Evolutionary conservation across 2,888 invertebrate genomes (phyloP).

Genomic region (Octonoba sinensis): DNA sequence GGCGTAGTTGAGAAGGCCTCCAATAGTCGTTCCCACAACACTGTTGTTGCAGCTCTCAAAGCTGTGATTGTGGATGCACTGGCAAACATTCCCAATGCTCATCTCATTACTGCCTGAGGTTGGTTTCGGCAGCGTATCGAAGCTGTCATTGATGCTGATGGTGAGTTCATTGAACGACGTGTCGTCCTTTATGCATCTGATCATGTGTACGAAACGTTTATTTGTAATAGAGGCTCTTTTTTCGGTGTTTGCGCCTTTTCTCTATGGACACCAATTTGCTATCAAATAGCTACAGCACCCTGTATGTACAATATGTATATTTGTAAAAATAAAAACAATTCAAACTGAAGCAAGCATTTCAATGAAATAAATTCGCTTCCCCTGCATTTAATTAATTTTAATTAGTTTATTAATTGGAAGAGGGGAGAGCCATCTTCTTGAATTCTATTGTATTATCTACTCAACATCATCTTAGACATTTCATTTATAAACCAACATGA

Average conservation of each 20-base stretch:
- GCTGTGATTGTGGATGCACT: not conserved
- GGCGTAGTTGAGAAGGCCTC: constrained; percentile 15
- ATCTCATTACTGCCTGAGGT: not conserved
- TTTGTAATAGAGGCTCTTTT: not conserved
- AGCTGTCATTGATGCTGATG: not conserved
- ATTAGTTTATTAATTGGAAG: no score
- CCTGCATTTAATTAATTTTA: no score
- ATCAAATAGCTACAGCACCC: not conserved
- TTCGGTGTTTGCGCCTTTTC: not conserved
- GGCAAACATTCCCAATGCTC: not conserved
- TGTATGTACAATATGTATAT: no score
- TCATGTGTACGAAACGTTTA: not conserved
- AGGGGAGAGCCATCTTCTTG: no score
- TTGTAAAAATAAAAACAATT: no score
- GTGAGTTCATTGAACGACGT: not conserved
- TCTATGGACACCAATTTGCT: not conserved
- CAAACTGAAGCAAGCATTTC: no score
- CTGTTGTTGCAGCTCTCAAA: not conserved
- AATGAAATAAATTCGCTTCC: no score
- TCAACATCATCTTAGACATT: no score
- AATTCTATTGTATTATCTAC: no score
- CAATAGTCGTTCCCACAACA: not conserved
- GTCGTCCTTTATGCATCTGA: not conserved
- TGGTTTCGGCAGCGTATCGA: not conserved
- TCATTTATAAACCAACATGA: no score